Evolutionary conservation across 2,888 invertebrate genomes (phyloP), one percentile per base, ranked within the genome.

Genomic region (Nebria salina): DNA sequence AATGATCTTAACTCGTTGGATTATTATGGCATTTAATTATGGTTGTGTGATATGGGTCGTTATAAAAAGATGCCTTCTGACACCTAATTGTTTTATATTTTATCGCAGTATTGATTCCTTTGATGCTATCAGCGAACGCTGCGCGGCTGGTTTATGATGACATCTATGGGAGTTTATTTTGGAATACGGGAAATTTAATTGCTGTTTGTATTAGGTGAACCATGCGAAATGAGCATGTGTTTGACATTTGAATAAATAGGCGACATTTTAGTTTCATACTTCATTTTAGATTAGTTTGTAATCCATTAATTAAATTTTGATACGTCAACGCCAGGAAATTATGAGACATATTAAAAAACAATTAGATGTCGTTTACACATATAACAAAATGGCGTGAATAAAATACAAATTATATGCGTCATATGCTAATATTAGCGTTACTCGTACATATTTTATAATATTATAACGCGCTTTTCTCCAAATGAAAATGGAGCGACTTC

Each of bases 161-260:
- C 54, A 54, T 13, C 4, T 54, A 54, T 13, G 34, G 34, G 54
- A 54, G 13, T 54, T 54, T 25, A 25, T 70, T 70, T 70, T 26
- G 70, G 70, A 26, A 26, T 70, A 70, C 70, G 34, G 26, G 70
- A 70, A 25, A 20, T 34, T 26, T 34, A 70, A 20, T 25, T 70
- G 20, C 54, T 54, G 54, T 54, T 54, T 54, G 54, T 13, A 54
- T 54, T 54, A 54, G 54, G 54, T 54, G 54, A 13, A 54, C 11
- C 15, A 70, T 70, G 70, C 70, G 70, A 70, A 70, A 70, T 70
- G 34, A 70, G 25, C 70, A 70, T 70, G 20, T 70, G 70, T 70
- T 70, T 70, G 70, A 70, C 70, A 70, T 70, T 70, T 70, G 70
- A 26, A 70, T 70, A 70, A 70, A 70, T 70, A 70, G 26, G 34